Base-by-base conservation (phyloP, 2,888 invertebrate species). In the Masnerella sp. region DNA sequence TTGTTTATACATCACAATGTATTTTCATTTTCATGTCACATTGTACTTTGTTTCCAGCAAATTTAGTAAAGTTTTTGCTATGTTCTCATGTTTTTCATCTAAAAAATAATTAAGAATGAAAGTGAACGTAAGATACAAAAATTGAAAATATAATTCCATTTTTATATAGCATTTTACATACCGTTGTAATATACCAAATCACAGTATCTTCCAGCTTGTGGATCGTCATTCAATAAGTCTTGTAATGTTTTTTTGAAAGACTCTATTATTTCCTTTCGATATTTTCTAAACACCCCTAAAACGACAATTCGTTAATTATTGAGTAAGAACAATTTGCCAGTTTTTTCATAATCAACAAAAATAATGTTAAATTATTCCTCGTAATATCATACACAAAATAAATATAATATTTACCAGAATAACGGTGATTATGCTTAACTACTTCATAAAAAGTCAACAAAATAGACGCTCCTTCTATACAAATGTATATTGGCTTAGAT, bases 381-480 rank as follows among this genome's bases (percentile, higher is more conserved):
- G n/a, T n/a, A n/a, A n/a, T n/a, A n/a, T n/a, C n/a, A n/a, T n/a
- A n/a, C n/a, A n/a, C n/a, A n/a, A n/a, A n/a, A n/a, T n/a, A n/a
- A n/a, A n/a, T n/a, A n/a, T n/a, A n/a, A 34, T 7, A 40, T 9
- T 17, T 62, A 62, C 61, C 25, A 8, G 49, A 30, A 32, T 20
- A 32, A 5, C 0, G 22, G 15, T 40, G 49, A 8, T 12, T 30
- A 15, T 49, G 51, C 15, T 11, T 12, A 11, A 38, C 9, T 11
- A 82, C 79, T 79, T 89, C 88, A 68, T 89, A 85, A 62, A 91
- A 88, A 0, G 93, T 93, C 82, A 90, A 88, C 61, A 93, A 81
- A 8, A 92, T 92, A 11, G 92, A 90, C 18, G 92, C 92, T 79
- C 91, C 92, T 87, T 92, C 92, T 5, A 89, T 90, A 2, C 89